Conservation (phyloP, 2,113 vertebrate genomes). For the Verasper variegatus region DNA sequence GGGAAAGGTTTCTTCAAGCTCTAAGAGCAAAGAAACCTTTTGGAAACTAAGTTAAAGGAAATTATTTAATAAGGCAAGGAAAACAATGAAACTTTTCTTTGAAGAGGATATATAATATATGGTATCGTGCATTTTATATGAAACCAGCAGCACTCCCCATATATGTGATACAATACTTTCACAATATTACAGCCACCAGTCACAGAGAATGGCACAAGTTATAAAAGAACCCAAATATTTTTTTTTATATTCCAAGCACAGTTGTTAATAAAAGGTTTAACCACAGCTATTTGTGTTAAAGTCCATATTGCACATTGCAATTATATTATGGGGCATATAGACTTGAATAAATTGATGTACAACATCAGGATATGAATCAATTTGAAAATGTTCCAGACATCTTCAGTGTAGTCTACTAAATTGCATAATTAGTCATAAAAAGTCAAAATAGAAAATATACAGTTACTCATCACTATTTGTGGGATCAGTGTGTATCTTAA, state of each 20-base stretch:
- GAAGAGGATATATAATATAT: not conserved
- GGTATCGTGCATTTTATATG: too few relatives aligned
- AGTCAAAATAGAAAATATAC: too few relatives aligned
- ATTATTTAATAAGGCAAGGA: slow-evolving; percentile 3
- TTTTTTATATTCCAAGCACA: too few relatives aligned
- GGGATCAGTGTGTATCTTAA: not conserved
- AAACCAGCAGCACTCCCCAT: too few relatives aligned
- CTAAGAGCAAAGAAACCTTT: slow-evolving; percentile 42
- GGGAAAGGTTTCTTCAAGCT: slow-evolving; percentile 30
- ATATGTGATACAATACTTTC: not conserved
- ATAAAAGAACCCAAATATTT: not conserved
- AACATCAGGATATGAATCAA: not conserved
- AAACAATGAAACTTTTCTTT: slow-evolving; percentile 2
- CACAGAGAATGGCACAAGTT: not conserved
- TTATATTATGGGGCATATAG: not conserved
- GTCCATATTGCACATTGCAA: not conserved
- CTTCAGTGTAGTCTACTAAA: too few relatives aligned
- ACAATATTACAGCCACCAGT: not conserved
- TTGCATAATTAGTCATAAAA: too few relatives aligned
- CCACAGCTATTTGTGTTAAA: not conserved
- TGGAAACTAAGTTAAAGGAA: slow-evolving; percentile 24
- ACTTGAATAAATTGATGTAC: not conserved
- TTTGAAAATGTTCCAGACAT: not conserved
- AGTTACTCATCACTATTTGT: not conserved
- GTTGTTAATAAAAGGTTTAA: not conserved